Percentiles rank a stretch among this genome's conserved stretches.
Conservation (phyloP, 2,797 vertebrate genomes). For the Scleropages formosus region DNA sequence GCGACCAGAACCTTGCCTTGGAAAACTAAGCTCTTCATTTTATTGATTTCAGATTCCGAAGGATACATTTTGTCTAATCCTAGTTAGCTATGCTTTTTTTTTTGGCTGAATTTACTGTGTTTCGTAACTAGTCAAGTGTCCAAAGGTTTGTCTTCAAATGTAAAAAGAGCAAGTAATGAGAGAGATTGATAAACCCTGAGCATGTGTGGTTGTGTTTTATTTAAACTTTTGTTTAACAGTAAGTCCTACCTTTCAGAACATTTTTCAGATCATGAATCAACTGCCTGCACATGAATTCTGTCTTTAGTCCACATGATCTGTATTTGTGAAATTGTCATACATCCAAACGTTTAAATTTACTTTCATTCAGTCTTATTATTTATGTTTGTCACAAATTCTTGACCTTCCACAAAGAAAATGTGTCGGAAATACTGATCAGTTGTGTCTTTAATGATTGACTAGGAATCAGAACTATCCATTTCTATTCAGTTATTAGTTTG, state of each 20-base stretch:
- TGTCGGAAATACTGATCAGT: not conserved
- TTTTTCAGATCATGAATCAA: slow-evolving; percentile 13
- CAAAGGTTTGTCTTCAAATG: slow-evolving; percentile 19
- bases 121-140: not conserved
- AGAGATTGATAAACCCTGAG: not conserved
- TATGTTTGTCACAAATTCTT: not conserved
- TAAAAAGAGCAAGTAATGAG: slow-evolving; percentile 11
- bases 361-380: not conserved
- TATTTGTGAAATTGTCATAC: not conserved
- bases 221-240: slow-evolving; percentile 19
- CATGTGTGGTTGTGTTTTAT: not conserved
- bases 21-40: not conserved
- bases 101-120: not conserved
- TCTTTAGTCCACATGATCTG: not conserved
- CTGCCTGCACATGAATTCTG: not conserved
- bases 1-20: not conserved
- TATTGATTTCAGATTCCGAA: not conserved
- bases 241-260: slow-evolving; percentile 16
- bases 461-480: too few relatives aligned
- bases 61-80: not conserved
- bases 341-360: not conserved
- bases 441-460: too few relatives aligned
- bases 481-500: not conserved
- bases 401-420: not conserved
- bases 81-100: slow-evolving; percentile 4